phyloP scores from a whole-genome alignment of 2,888 invertebrate genomes.

The Cylindroiulus punctatus region DNA sequence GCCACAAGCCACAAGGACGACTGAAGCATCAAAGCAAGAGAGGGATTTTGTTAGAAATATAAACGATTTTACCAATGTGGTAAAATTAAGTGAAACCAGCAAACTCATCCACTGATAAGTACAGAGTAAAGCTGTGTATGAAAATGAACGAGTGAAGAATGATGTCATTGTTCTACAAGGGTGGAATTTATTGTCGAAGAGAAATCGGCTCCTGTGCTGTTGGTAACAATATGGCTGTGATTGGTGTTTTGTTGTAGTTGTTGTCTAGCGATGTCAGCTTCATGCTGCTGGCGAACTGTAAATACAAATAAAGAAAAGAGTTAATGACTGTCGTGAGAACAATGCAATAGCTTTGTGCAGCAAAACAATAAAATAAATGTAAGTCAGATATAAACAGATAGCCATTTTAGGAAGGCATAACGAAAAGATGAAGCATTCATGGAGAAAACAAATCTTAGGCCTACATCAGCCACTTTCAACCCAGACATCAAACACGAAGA shows the following conservation, averaged over 20 bases:
- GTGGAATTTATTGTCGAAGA: constrained; percentile 16
- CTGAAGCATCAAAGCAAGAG: neutral
- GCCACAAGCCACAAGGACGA: neutral
- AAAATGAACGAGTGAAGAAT: constrained; percentile 34
- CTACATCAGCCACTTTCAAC: neutral
- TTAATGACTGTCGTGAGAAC: neutral
- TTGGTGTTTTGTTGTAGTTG: constrained; percentile 31
- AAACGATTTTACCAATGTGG: constrained; percentile 45
- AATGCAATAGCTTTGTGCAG: neutral
- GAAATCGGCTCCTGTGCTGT: constrained; percentile 28
- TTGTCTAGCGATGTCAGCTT: constrained; percentile 9
- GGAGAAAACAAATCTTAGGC: neutral
- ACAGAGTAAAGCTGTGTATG: constrained; percentile 23
- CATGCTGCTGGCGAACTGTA: constrained; percentile 51
- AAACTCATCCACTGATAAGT: constrained; percentile 40
- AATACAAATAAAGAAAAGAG: constrained; percentile 36
- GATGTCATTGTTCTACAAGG: constrained; percentile 38
- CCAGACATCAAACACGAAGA: neutral
- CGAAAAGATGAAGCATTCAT: neutral
- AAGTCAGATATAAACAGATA: neutral
- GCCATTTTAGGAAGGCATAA: neutral
- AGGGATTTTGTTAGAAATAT: neutral
- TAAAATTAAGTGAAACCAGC: constrained; percentile 45
- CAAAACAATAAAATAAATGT: neutral
- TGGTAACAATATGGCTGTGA: constrained; percentile 3